phyloP scores from a whole-genome alignment of 2,888 invertebrate genomes.

The Athalia rosae region DNA sequence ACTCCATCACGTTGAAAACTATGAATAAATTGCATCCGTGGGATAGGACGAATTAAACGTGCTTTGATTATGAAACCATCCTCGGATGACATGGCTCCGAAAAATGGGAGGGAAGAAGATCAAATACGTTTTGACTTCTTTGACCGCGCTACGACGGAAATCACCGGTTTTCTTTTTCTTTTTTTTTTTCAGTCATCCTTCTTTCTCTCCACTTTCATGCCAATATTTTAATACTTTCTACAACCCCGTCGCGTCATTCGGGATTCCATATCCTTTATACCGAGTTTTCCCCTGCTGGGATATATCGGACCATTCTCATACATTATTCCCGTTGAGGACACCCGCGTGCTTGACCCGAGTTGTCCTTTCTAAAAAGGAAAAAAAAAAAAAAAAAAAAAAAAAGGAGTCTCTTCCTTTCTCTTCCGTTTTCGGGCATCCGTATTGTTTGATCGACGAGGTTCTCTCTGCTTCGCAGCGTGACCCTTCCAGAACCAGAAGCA shows the following conservation, averaged over 20 bases:
- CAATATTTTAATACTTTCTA: neutral
- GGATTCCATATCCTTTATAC: neutral
- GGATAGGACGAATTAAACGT: constrained; percentile 32
- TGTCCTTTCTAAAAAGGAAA: constrained; percentile 3
- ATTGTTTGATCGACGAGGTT: constrained; percentile 39
- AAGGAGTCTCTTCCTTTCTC: neutral
- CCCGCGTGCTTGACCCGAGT: constrained; percentile 28
- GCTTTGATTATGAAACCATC: constrained; percentile 12
- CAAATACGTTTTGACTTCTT: neutral
- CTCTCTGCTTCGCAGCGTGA: constrained; percentile 10
- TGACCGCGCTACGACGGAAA: neutral
- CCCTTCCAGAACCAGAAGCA: constrained; percentile 4
- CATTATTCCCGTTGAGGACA: constrained; percentile 18
- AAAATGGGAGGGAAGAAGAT: too few species aligned
- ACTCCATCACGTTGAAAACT: constrained; percentile 16
- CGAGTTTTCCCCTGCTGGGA: neutral
- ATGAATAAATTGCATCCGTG: constrained; percentile 32
- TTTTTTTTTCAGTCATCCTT: neutral
- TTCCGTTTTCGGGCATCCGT: constrained; percentile 11
- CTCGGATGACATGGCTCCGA: too few species aligned
- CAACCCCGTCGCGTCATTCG: constrained; percentile 6
- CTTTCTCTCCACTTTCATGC: neutral
- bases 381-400: neutral
- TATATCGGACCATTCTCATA: constrained; percentile 31
- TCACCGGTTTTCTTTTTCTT: neutral